phyloP scores from a whole-genome alignment of 2,797 vertebrate species.

The Tragopan temminckii region DNA sequence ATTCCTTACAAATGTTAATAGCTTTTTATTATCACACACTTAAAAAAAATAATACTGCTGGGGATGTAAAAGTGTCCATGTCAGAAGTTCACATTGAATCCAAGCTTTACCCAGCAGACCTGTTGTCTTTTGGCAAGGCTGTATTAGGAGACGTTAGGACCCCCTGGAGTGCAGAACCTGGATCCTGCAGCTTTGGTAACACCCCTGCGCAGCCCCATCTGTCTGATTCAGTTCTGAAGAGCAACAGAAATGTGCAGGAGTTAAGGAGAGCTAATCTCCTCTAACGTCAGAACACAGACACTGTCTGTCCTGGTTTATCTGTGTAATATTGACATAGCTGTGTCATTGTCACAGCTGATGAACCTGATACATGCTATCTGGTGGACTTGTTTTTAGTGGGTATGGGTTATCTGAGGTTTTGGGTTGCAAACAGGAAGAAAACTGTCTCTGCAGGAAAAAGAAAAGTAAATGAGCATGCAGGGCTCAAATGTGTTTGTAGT shows the following conservation, averaged over 20 bases:
- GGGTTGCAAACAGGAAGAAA: not conserved
- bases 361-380: not conserved
- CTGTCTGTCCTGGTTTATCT: not conserved
- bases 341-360: not conserved
- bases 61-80: not conserved
- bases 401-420: not conserved
- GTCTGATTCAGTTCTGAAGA: not conserved
- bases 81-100: not conserved
- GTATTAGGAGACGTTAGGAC: not conserved
- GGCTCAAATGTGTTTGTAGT: not conserved
- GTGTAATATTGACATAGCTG: not conserved
- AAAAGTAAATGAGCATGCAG: not conserved
- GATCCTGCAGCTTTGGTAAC: not conserved
- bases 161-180: not conserved
- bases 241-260: not conserved
- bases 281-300: not conserved
- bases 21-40: not conserved
- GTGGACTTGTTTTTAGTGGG: not conserved
- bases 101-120: not conserved
- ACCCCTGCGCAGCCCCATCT: accelerated
- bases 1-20: not conserved
- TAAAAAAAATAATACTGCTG: not conserved
- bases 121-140: not conserved
- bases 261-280: not conserved
- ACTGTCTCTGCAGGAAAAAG: not conserved